phyloP scores from a whole-genome alignment of 2,888 invertebrate genomes.

The Metalampra italica region DNA sequence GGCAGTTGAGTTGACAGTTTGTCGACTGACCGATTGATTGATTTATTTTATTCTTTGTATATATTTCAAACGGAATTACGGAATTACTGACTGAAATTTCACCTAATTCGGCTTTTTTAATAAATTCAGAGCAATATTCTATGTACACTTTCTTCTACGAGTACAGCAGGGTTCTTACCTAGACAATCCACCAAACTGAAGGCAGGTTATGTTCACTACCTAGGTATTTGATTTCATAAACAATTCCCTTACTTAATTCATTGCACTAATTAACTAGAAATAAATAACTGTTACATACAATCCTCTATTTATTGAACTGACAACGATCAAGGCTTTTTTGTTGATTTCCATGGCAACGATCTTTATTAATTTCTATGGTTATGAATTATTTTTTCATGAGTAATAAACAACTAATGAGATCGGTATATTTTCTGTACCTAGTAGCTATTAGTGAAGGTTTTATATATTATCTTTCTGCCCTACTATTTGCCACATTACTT shows the following conservation, averaged over 20 bases:
- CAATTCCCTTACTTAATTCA: slow-evolving; percentile 6
- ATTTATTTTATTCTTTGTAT: too few relatives aligned
- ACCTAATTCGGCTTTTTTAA: too few relatives aligned
- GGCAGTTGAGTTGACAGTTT: too few relatives aligned
- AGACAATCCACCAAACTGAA: background rate
- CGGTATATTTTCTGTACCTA: background rate
- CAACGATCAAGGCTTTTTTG: background rate
- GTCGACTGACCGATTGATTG: too few relatives aligned
- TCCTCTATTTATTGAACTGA: slow-evolving; percentile 1
- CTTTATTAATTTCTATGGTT: slow-evolving; percentile 30
- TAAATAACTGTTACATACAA: slow-evolving; percentile 6
- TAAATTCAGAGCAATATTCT: too few relatives aligned
- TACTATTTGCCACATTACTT: slow-evolving; percentile 11
- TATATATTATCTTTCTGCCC: background rate
- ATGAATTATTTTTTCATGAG: slow-evolving; percentile 16
- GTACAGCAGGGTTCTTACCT: too few relatives aligned
- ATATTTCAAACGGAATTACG: too few relatives aligned
- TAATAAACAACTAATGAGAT: slow-evolving; percentile 13
- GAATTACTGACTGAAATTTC: too few relatives aligned
- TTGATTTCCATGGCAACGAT: slow-evolving; percentile 43
- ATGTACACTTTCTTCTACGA: too few relatives aligned
- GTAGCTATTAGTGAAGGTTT: background rate
- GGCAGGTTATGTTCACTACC: slow-evolving; percentile 4
- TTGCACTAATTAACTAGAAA: slow-evolving; percentile 8
- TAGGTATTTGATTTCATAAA: background rate